phyloP scores from a whole-genome alignment of 1,140 invertebrate species.

The Plectrocnemia conspersa region DNA sequence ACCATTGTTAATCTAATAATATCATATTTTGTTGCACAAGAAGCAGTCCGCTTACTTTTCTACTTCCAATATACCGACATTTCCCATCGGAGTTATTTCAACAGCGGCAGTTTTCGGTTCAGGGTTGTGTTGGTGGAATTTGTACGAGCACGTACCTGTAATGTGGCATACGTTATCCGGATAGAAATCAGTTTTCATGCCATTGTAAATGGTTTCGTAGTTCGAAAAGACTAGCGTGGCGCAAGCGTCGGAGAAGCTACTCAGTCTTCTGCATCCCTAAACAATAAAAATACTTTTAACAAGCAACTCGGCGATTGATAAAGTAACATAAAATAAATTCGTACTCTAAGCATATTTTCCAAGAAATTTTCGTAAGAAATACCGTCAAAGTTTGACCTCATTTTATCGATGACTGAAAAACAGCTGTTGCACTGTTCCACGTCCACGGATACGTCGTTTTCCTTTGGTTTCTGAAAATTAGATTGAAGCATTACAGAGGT shows the following conservation, averaged over 20 bases:
- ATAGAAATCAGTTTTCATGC: constrained; percentile 59
- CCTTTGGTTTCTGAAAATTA: constrained; percentile 1
- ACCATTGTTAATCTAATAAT: background rate
- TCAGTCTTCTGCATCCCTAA: constrained; percentile 61
- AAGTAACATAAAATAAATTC: constrained; percentile 18
- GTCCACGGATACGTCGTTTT: background rate
- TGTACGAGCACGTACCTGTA: constrained; percentile 62
- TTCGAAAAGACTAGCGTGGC: constrained; percentile 65
- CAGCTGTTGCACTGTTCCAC: constrained; percentile 53
- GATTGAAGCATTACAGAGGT: background rate
- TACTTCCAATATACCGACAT: constrained; percentile 43
- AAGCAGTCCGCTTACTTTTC: background rate
- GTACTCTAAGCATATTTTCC: constrained; percentile 54
- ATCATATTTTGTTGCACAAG: background rate
- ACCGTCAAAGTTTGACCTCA: constrained; percentile 54
- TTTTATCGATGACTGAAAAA: constrained; percentile 49
- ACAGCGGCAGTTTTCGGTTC: constrained; percentile 52
- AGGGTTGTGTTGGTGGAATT: constrained; percentile 61
- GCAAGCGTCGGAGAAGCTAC: constrained; percentile 73
- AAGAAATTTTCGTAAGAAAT: constrained; percentile 55
- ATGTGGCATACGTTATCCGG: constrained; percentile 66
- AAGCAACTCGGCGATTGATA: background rate
- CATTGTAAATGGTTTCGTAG: constrained; percentile 63
- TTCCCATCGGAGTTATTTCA: constrained; percentile 54
- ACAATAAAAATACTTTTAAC: constrained; percentile 27